Evolutionary conservation across 2,888 invertebrate genomes (phyloP).

Genomic region (Drosophila kuntzei): DNA sequence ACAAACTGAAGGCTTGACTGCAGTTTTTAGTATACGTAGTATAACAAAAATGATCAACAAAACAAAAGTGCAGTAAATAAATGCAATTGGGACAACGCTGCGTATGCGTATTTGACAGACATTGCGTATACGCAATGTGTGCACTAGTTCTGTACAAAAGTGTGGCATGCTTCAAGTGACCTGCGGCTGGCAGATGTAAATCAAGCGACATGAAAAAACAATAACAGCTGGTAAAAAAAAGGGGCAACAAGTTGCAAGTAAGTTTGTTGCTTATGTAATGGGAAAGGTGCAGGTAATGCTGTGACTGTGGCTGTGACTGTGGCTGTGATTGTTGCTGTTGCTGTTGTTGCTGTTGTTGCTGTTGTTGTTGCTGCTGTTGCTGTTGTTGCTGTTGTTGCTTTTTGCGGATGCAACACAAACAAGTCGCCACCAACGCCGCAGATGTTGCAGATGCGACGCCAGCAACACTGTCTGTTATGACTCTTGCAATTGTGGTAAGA

Average conservation of each 20-base stretch:
- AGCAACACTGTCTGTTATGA: slow-evolving; percentile 22
- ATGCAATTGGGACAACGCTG: not conserved
- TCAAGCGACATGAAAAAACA: slow-evolving; percentile 3
- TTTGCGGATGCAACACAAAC: slow-evolving; percentile 55
- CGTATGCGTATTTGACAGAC: slow-evolving; percentile 17
- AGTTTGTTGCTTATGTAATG: no score
- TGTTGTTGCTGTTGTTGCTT: slow-evolving; percentile 8
- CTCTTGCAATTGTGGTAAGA: slow-evolving; percentile 16
- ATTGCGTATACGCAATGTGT: slow-evolving; percentile 40
- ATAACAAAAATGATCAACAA: no score
- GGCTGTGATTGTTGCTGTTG: slow-evolving; percentile 26
- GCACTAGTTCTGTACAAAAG: slow-evolving; percentile 4
- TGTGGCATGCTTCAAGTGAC: slow-evolving; percentile 2
- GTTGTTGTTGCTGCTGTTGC: slow-evolving; percentile 30
- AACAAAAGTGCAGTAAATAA: not conserved
- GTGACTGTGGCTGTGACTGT: no score
- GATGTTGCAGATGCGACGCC: slow-evolving; percentile 44
- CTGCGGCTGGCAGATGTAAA: slow-evolving; percentile 29
- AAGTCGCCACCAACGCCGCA: slow-evolving; percentile 44
- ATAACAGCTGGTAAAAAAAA: no score
- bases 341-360: slow-evolving; percentile 7
- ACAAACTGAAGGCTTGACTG: not conserved
- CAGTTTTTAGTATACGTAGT: not conserved
- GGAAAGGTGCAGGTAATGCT: slow-evolving; percentile 2
- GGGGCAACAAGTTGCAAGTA: no score